Evolutionary conservation across 2,888 invertebrate genomes (phyloP).

Genomic region (Drosophila birchii): DNA sequence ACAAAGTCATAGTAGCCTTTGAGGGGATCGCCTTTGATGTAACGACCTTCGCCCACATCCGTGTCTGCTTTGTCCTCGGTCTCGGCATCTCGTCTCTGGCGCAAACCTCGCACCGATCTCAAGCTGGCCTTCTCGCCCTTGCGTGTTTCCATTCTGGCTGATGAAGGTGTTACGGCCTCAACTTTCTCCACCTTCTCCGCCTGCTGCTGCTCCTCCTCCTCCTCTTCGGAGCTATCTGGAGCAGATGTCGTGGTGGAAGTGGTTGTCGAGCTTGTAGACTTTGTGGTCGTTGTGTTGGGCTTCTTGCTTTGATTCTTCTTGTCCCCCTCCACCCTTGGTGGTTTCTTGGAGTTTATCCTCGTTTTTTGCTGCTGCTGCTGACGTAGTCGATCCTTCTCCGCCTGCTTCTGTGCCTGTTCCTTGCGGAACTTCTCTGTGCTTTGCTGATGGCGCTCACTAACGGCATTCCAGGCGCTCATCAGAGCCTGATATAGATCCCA

Average conservation of each 20-base stretch:
- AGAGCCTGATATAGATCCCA: conserved; percentile 83
- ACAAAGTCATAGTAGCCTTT: conserved; percentile 94
- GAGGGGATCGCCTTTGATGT: conserved; percentile 88
- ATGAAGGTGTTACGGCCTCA: conserved; percentile 18
- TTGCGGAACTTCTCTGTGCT: conserved; percentile 57
- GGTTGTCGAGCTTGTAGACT: conserved; percentile 31
- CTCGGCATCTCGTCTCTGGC: conserved; percentile 60
- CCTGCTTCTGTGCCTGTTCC: conserved; percentile 61
- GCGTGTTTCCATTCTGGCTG: conserved; percentile 29
- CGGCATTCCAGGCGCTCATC: conserved; percentile 77
- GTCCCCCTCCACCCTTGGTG: conserved; percentile 61
- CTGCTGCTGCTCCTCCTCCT: conserved; percentile 2
- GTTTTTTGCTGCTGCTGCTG: conserved; percentile 67
- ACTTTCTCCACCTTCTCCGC: conserved; percentile 9
- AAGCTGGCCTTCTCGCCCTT: conserved; percentile 43
- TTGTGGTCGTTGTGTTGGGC: conserved; percentile 45
- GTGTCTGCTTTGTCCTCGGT: conserved; percentile 34
- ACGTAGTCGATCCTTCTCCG: conserved; percentile 62
- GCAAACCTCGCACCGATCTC: conserved; percentile 43
- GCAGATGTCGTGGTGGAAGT: conserved; percentile 37
- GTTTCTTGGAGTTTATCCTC: conserved; percentile 77
- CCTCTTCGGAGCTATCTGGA: conserved; percentile 28
- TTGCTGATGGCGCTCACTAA: conserved; percentile 70
- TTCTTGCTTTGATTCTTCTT: conserved; percentile 56
- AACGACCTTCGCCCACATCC: conserved; percentile 83